phyloP scores from a whole-genome alignment of 2,113 vertebrate species.

The Cyrtonyx montezumae region DNA sequence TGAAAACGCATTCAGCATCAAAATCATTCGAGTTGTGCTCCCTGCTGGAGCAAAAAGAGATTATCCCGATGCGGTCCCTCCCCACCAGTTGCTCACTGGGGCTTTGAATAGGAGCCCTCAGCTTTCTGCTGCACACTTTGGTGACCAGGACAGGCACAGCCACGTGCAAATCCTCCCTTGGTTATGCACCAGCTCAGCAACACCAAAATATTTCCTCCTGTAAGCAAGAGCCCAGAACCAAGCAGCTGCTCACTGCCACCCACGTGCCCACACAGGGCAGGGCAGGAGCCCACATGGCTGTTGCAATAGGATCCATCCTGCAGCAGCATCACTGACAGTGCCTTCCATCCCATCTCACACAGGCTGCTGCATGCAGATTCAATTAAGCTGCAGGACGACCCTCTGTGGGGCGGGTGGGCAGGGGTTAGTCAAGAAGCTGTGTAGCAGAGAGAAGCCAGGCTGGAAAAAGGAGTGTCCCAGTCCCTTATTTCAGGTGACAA shows the following conservation, averaged over 20 bases:
- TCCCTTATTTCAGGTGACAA: not conserved
- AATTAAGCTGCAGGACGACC: not conserved
- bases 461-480: not conserved
- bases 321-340: not conserved
- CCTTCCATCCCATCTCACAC: not conserved
- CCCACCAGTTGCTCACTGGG: not conserved
- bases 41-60: conserved; percentile 31
- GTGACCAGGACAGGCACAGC: not conserved
- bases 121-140: not conserved
- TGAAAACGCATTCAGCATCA: not conserved
- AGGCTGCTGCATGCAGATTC: not conserved
- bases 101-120: rapidly evolving
- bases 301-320: not conserved
- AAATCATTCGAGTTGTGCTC: not conserved
- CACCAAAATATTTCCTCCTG: not conserved
- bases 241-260: not conserved
- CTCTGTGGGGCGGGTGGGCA: not conserved
- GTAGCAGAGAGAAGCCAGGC: not conserved
- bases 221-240: not conserved
- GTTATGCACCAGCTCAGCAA: not conserved
- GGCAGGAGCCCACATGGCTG: not conserved
- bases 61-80: not conserved
- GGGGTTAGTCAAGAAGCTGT: not conserved
- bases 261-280: rapidly evolving
- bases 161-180: rapidly evolving